A percentile compares a stretch with the other conserved stretches of the same genome.
Evolutionary conservation across 1,140 invertebrate genomes (phyloP).

Genomic region (Phortica variegata): DNA sequence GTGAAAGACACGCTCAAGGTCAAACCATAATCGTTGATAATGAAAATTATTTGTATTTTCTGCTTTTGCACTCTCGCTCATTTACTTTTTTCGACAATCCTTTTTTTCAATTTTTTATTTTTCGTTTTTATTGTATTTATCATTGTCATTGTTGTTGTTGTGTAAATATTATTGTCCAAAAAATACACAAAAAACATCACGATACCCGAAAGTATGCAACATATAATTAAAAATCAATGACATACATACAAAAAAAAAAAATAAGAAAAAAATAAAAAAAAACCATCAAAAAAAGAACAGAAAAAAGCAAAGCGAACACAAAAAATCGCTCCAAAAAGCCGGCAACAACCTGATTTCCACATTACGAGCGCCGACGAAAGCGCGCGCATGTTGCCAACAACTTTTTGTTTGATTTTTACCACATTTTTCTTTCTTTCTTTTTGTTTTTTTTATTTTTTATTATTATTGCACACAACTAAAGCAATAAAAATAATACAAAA

Average conservation of each 20-base stretch:
- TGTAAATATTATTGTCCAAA: constrained; percentile 38
- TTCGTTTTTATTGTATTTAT: constrained; percentile 23
- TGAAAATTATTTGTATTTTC: constrained; percentile 46
- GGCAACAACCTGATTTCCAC: constrained; percentile 43
- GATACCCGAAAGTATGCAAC: constrained; percentile 42
- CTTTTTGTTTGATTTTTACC: constrained; percentile 26
- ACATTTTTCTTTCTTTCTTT: constrained; percentile 51
- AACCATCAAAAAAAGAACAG: constrained; percentile 33
- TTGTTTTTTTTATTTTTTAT: constrained; percentile 39
- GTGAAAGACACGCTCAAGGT: constrained; percentile 36
- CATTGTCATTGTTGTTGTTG: constrained; percentile 49
- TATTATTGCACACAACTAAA: constrained; percentile 31
- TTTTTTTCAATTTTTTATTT: constrained; percentile 1
- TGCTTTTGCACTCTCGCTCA: constrained; percentile 1
- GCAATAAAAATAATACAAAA: too few species aligned
- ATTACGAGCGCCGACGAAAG: constrained; percentile 27
- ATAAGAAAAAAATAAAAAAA: background rate
- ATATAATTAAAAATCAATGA: constrained; percentile 56
- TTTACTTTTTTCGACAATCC: too few species aligned
- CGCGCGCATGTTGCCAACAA: constrained; percentile 15
- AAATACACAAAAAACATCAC: constrained; percentile 23
- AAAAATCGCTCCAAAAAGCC: constrained; percentile 9
- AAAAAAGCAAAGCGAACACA: constrained; percentile 25
- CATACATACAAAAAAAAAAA: constrained; percentile 47
- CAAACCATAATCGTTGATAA: constrained; percentile 55